Evolutionary conservation across 2,888 invertebrate species (phyloP).

Genomic region (Aleiodes testaceus): DNA sequence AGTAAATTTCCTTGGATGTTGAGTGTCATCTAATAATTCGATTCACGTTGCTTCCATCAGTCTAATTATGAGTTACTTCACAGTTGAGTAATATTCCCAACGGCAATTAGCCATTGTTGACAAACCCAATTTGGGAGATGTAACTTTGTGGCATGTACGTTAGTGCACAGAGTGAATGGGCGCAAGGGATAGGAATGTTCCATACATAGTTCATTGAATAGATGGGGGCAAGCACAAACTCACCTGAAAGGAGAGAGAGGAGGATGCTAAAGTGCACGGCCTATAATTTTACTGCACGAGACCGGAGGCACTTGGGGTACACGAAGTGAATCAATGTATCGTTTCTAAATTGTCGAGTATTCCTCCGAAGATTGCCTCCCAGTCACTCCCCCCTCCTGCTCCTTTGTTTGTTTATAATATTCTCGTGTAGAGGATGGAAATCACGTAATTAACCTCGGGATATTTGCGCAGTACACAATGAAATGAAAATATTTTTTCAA

Average conservation of each 20-base stretch:
- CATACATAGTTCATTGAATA: slow-evolving; percentile 17
- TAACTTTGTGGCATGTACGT: slow-evolving; percentile 62
- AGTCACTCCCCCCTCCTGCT: background rate
- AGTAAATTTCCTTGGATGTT: slow-evolving; percentile 41
- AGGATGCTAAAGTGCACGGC: background rate
- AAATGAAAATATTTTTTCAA: too few species aligned
- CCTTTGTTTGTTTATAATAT: background rate
- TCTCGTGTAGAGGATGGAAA: too few species aligned
- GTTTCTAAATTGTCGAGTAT: slow-evolving; percentile 8
- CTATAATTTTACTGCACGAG: slow-evolving; percentile 3
- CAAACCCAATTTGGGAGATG: slow-evolving; percentile 70
- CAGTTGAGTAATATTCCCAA: slow-evolving; percentile 67
- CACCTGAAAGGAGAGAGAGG: background rate
- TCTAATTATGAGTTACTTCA: slow-evolving; percentile 68
- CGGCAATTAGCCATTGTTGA: slow-evolving; percentile 71
- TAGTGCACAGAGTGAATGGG: slow-evolving; percentile 26
- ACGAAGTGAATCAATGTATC: background rate
- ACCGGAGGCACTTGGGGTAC: too few species aligned
- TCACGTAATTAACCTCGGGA: too few species aligned
- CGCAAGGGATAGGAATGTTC: background rate
- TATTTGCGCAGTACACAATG: too few species aligned
- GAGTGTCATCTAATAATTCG: slow-evolving; percentile 61
- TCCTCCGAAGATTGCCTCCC: background rate
- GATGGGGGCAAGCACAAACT: slow-evolving; percentile 1
- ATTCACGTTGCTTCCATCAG: slow-evolving; percentile 61